Conservation (phyloP, 2,113 vertebrate species). For the Scalopus aquaticus region DNA sequence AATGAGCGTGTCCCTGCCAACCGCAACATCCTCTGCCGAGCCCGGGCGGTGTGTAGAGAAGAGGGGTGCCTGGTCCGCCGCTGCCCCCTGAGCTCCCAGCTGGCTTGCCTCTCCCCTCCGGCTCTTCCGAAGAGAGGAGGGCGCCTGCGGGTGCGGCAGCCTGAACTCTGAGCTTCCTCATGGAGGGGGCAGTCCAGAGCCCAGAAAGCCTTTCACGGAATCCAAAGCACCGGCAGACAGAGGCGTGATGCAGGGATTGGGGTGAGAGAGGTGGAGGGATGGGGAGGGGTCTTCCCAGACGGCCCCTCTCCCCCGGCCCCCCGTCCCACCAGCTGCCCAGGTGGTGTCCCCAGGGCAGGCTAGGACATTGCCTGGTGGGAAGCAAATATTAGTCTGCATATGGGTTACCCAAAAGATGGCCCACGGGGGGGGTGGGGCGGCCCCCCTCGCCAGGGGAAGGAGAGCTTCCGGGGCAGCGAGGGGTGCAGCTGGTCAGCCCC, state of each 20-base stretch:
- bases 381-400: not conserved
- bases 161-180: not conserved
- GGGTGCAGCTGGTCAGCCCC: not conserved
- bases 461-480: not conserved
- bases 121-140: not conserved
- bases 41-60: rapidly evolving
- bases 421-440: rapidly evolving
- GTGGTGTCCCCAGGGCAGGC: no score
- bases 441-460: not conserved
- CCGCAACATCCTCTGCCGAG: not conserved
- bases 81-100: not conserved
- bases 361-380: rapidly evolving
- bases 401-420: not conserved
- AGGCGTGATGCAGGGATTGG: not conserved
- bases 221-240: not conserved
- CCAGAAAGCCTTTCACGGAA: not conserved
- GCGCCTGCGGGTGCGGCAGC: no score
- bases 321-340: no score
- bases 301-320: not conserved
- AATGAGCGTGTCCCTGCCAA: no score
- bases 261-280: not conserved
- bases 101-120: not conserved
- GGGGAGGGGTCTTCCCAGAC: no score
- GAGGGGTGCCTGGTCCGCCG: no score
- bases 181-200: not conserved